Evolutionary conservation across 1,140 invertebrate species (phyloP).

Genomic region (Macrostomum lignano): DNA sequence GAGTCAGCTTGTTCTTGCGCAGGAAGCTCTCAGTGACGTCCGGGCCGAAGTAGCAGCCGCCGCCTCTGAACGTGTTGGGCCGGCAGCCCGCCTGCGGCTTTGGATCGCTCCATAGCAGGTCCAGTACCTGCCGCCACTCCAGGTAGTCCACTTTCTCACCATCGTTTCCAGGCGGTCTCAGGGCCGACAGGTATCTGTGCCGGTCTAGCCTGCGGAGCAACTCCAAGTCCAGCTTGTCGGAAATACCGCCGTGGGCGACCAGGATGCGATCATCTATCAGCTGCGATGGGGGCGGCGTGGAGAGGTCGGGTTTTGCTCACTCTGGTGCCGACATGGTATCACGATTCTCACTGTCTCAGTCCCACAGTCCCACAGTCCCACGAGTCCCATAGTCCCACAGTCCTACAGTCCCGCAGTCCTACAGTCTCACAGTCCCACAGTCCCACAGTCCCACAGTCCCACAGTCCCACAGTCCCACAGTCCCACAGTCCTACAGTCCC

Average conservation of each 20-base stretch:
- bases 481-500: too few species aligned
- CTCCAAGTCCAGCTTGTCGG: constrained; percentile 47
- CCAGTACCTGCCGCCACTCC: constrained; percentile 17
- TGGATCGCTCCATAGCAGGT: constrained; percentile 8
- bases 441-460: too few species aligned
- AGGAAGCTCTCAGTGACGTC: constrained; percentile 7
- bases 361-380: too few species aligned
- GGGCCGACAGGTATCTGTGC: constrained; percentile 45
- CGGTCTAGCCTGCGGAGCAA: constrained; percentile 42
- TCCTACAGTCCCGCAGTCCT: too few species aligned
- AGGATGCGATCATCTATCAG: constrained; percentile 53
- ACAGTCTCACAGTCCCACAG: too few species aligned
- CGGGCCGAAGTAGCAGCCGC: too few species aligned
- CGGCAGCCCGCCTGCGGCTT: constrained; percentile 1
- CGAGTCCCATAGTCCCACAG: too few species aligned
- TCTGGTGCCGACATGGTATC: too few species aligned
- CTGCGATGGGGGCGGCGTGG: too few species aligned
- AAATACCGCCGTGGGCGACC: constrained; percentile 59
- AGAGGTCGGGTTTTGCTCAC: too few species aligned
- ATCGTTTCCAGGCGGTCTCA: constrained; percentile 37
- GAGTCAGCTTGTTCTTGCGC: constrained; percentile 4
- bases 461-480: too few species aligned
- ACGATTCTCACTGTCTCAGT: too few species aligned
- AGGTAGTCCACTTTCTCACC: constrained; percentile 10
- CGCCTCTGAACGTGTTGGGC: constrained; percentile 4